Conservation (phyloP, 2,888 invertebrate species). For the Ormyrus labotus region DNA sequence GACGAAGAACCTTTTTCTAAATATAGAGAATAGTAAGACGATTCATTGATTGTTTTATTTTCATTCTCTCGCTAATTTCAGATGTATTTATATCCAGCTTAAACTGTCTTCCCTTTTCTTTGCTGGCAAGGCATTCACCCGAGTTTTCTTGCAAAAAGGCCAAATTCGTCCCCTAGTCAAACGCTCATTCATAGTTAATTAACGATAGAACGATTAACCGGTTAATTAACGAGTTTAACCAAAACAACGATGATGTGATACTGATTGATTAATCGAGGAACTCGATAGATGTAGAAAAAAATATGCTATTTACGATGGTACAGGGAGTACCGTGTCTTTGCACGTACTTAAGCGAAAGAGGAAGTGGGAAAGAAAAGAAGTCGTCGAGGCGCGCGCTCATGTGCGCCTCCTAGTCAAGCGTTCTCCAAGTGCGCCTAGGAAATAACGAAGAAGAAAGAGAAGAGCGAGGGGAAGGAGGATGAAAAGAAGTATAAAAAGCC, state of each 20-base stretch:
- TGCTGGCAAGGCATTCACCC: neutral
- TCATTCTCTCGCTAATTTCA: slow-evolving; percentile 7
- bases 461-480: neutral
- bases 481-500: slow-evolving; percentile 23
- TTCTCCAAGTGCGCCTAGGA: slow-evolving; percentile 45
- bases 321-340: slow-evolving; percentile 5
- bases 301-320: slow-evolving; percentile 6
- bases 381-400: slow-evolving; percentile 12
- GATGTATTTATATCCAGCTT: neutral
- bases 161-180: slow-evolving; percentile 18
- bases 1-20: neutral
- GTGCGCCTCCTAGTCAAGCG: slow-evolving; percentile 52
- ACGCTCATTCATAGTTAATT: slow-evolving; percentile 22
- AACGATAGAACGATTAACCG: slow-evolving; percentile 10
- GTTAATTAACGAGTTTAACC: slow-evolving; percentile 45
- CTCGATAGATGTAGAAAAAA: slow-evolving; percentile 40
- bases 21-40: slow-evolving; percentile 29
- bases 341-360: slow-evolving; percentile 27
- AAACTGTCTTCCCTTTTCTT: neutral
- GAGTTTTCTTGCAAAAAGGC: neutral
- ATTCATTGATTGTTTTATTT: slow-evolving; percentile 26
- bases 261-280: slow-evolving; percentile 46
- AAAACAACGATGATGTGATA: slow-evolving; percentile 55
- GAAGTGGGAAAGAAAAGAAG: slow-evolving; percentile 21
- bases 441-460: slow-evolving; percentile 19